Evolutionary conservation across 1,140 invertebrate species (phyloP).

Genomic region (Hylyphantes graminicola): DNA sequence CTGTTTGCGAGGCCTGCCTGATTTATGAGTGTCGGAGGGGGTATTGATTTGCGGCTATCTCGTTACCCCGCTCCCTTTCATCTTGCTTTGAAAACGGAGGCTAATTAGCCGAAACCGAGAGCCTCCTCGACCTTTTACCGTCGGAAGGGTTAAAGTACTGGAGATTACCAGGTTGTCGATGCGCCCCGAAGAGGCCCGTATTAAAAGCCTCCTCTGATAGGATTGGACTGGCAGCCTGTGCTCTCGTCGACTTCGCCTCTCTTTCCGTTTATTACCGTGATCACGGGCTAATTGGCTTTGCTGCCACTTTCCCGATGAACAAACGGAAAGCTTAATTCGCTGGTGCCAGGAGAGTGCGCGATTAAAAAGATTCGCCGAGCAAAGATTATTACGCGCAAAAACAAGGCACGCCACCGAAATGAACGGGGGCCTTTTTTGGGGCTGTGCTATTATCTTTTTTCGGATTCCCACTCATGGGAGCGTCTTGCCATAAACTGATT

Average conservation of each 20-base stretch:
- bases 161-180: conserved; percentile 57
- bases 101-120: conserved; percentile 58
- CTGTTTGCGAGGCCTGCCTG: conserved; percentile 35
- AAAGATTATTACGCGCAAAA: conserved; percentile 57
- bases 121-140: conserved; percentile 49
- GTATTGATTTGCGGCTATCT: conserved; percentile 58
- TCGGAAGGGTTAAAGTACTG: conserved; percentile 59
- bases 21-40: conserved; percentile 48
- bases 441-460: background rate
- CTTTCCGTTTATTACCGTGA: conserved; percentile 54
- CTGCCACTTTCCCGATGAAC: conserved; percentile 36
- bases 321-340: conserved; percentile 17
- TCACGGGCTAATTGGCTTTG: conserved; percentile 57
- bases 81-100: conserved; percentile 52
- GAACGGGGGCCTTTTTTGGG: background rate
- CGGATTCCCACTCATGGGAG: conserved; percentile 2
- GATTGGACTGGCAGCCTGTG: conserved; percentile 26
- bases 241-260: background rate
- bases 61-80: conserved; percentile 48
- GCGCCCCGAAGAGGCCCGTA: conserved; percentile 49
- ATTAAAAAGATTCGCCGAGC: conserved; percentile 54
- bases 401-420: background rate
- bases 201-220: conserved; percentile 56
- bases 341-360: conserved; percentile 28
- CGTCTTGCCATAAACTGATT: conserved; percentile 52